Evolutionary conservation across 2,113 vertebrate species (phyloP).

Genomic region (Panthera uncia): DNA sequence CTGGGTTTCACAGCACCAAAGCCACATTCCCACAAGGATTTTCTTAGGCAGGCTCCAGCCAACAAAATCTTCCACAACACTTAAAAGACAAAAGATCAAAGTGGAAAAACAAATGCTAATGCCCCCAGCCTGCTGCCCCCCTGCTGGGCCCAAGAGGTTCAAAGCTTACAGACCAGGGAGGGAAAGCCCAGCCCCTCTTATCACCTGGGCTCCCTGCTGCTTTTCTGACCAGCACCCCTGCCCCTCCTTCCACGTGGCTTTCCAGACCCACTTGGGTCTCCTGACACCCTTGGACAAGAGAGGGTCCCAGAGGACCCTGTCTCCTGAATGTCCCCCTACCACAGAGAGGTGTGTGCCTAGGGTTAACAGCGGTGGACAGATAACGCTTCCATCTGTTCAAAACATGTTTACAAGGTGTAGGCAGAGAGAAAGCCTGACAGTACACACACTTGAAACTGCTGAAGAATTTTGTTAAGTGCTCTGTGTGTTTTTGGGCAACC

Average conservation of each 20-base stretch:
- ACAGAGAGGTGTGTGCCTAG: not conserved
- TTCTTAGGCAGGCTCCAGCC: not conserved
- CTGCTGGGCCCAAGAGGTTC: constrained; percentile 52
- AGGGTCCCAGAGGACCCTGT: not conserved
- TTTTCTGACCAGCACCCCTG: not conserved
- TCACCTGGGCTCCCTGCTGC: not conserved
- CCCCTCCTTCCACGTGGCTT: not conserved
- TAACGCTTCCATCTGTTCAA: constrained; percentile 14
- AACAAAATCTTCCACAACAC: constrained; percentile 36
- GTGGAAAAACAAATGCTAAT: constrained; percentile 64
- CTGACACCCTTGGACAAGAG: not conserved
- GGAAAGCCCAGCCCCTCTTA: not conserved
- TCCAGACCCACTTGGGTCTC: not conserved
- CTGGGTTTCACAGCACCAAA: not conserved
- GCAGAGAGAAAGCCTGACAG: constrained; percentile 33
- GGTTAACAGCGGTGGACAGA: not conserved
- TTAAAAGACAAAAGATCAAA: constrained; percentile 76
- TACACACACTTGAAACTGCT: constrained; percentile 12
- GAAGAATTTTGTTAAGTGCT: constrained; percentile 41
- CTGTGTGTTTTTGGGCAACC: constrained; percentile 55
- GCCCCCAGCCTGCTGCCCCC: not conserved
- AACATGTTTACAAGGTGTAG: constrained; percentile 38
- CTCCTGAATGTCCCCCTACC: not conserved
- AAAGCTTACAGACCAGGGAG: constrained; percentile 26
- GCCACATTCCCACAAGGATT: not conserved